These are phyloP conservation scores for Danionella cerebrum DNA, from an alignment of 2,113 vertebrate genomes.

Conservation along the genomic window DNA sequence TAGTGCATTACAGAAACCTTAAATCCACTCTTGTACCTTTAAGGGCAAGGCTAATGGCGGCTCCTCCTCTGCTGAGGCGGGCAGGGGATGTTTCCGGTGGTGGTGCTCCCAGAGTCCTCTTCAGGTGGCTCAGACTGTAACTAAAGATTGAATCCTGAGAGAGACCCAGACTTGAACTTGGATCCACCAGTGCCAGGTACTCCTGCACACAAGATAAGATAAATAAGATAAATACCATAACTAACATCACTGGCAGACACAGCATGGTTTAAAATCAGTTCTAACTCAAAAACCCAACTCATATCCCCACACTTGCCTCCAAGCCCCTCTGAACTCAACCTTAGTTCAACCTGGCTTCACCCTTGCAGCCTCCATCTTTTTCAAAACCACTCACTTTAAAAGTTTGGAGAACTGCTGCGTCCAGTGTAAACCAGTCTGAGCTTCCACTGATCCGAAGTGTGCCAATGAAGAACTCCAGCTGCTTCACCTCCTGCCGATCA, in stretches of 20 bases:
- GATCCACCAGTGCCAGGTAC: slow-evolving; percentile 88
- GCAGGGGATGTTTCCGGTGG: slow-evolving; percentile 78
- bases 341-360: slow-evolving; percentile 89
- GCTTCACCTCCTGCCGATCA: slow-evolving; percentile 79
- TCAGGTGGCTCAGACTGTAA: slow-evolving; percentile 87
- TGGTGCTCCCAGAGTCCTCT: slow-evolving; percentile 78
- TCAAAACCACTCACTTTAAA: slow-evolving; percentile 74
- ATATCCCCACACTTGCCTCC: too few relatives aligned
- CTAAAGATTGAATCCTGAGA: slow-evolving; percentile 86
- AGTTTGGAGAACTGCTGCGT: slow-evolving; percentile 84
- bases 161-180: slow-evolving; percentile 81
- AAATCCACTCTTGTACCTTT: slow-evolving; percentile 80
- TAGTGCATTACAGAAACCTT: too few relatives aligned
- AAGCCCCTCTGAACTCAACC: too few relatives aligned
- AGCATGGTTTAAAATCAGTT: too few relatives aligned
- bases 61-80: slow-evolving; percentile 70
- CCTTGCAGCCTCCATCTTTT: slow-evolving; percentile 59
- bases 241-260: too few relatives aligned
- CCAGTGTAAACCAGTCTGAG: slow-evolving; percentile 88
- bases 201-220: slow-evolving; percentile 60
- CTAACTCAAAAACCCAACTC: too few relatives aligned
- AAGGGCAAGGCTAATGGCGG: slow-evolving; percentile 71
- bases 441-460: slow-evolving; percentile 81
- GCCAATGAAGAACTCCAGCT: slow-evolving; percentile 90
- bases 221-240: too few relatives aligned